A percentile compares a stretch with the other conserved stretches of the same genome.
These are phyloP conservation scores for Zosterops lateralis DNA, from an alignment of 2,113 vertebrate genomes.

Conservation along the genomic window DNA sequence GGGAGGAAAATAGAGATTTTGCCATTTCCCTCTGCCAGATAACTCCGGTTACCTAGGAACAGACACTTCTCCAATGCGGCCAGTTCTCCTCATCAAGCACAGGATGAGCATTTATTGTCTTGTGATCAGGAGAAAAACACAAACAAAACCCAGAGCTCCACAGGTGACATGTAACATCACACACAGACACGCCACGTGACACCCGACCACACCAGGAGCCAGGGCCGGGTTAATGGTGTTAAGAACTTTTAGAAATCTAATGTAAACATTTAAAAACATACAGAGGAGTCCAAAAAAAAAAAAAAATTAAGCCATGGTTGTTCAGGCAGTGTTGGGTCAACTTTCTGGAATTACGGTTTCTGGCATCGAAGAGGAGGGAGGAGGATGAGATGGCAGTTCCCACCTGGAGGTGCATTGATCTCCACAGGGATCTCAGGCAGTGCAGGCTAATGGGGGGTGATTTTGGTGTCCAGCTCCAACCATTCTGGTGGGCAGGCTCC, in stretches of 20 bases:
- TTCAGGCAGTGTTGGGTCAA: neutral
- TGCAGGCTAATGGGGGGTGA: fast-evolving
- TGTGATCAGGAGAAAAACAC: conserved; percentile 23
- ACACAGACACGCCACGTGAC: neutral
- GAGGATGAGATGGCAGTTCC: neutral
- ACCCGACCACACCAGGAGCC: neutral
- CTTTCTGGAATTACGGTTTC: neutral
- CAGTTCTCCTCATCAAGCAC: conserved; percentile 50
- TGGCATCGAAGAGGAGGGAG: neutral
- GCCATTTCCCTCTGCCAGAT: conserved; percentile 2
- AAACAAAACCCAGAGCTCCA: conserved; percentile 20
- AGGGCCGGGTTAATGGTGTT: neutral
- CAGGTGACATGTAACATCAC: neutral
- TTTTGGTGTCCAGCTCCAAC: neutral
- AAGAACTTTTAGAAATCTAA: neutral
- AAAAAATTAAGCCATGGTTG: neutral
- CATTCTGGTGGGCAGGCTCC: neutral
- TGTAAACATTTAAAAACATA: conserved; percentile 59
- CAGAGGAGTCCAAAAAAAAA: neutral
- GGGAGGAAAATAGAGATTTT: neutral
- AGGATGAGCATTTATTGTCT: conserved; percentile 67
- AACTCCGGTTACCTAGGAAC: conserved; percentile 30
- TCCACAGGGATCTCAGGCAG: neutral
- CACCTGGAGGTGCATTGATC: neutral
- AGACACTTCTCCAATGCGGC: neutral